These are phyloP conservation scores for Seira ritae DNA, from an alignment of 2,888 invertebrate genomes.

Conservation along the genomic window DNA sequence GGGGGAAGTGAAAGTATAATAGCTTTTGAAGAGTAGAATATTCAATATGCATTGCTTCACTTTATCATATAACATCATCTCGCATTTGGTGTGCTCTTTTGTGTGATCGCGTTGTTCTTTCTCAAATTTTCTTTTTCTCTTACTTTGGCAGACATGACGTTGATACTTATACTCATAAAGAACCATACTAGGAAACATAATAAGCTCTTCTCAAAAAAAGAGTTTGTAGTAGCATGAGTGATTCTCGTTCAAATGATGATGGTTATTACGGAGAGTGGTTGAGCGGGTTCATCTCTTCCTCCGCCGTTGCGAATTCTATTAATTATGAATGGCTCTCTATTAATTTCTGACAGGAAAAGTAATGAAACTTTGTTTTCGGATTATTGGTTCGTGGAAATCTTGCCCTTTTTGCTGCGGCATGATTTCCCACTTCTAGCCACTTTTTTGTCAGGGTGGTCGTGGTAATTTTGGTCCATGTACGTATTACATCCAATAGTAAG, in stretches of 20 bases:
- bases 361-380: neutral
- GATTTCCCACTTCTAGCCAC: too few relatives aligned
- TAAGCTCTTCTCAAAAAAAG: neutral
- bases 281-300: slow-evolving; percentile 32
- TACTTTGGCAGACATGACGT: slow-evolving; percentile 49
- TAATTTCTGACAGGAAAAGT: too few relatives aligned
- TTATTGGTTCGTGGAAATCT: neutral
- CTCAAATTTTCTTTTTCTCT: slow-evolving; percentile 8
- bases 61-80: neutral
- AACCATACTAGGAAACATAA: slow-evolving; percentile 28
- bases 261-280: slow-evolving; percentile 27
- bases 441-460: too few relatives aligned
- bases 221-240: neutral
- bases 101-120: too few relatives aligned
- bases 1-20: too few relatives aligned
- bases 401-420: neutral
- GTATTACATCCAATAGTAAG: too few relatives aligned
- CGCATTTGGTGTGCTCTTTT: neutral
- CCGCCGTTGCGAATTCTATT: neutral
- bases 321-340: neutral
- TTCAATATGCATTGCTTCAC: neutral
- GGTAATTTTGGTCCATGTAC: too few relatives aligned
- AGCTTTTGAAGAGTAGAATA: too few relatives aligned
- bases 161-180: slow-evolving; percentile 42
- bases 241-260: neutral